phyloP scores from a whole-genome alignment of 1,140 invertebrate genomes.

The Mizuhopecten yessoensis region DNA sequence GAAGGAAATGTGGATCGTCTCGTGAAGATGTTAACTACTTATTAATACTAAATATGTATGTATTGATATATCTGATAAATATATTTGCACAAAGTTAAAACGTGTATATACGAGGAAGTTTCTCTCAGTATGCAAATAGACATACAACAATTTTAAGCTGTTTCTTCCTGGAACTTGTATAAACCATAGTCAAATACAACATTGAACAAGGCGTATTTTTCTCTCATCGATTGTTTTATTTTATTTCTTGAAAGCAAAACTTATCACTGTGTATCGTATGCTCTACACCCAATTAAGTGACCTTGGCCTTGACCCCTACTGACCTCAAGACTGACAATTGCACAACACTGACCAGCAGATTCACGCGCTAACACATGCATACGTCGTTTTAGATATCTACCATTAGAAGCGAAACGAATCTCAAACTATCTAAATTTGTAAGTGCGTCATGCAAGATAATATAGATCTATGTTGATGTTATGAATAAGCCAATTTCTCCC shows the following conservation, averaged over 20 bases:
- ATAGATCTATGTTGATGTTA: too few relatives aligned
- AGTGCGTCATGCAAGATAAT: neutral
- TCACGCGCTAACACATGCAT: conserved; percentile 22
- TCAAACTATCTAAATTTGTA: neutral
- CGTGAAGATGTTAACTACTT: too few relatives aligned
- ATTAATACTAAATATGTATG: too few relatives aligned
- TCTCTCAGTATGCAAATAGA: too few relatives aligned
- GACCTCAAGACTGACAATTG: neutral
- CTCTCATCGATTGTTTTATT: neutral
- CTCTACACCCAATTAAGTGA: neutral
- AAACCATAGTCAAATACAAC: neutral
- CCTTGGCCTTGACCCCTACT: neutral
- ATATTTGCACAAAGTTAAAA: too few relatives aligned
- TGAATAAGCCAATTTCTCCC: too few relatives aligned
- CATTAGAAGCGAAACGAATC: neutral
- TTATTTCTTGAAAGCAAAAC: neutral
- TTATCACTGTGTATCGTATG: neutral
- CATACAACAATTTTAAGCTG: too few relatives aligned
- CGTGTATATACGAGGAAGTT: too few relatives aligned
- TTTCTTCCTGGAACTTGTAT: too few relatives aligned
- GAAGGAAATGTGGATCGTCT: too few relatives aligned
- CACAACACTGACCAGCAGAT: conserved; percentile 29
- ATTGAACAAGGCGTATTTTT: neutral
- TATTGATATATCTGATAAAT: too few relatives aligned
- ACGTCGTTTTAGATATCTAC: neutral